Evolutionary conservation across 1,140 invertebrate genomes (phyloP), one percentile per base, ranked within the genome.

Genomic region (Cepaea nemoralis): DNA sequence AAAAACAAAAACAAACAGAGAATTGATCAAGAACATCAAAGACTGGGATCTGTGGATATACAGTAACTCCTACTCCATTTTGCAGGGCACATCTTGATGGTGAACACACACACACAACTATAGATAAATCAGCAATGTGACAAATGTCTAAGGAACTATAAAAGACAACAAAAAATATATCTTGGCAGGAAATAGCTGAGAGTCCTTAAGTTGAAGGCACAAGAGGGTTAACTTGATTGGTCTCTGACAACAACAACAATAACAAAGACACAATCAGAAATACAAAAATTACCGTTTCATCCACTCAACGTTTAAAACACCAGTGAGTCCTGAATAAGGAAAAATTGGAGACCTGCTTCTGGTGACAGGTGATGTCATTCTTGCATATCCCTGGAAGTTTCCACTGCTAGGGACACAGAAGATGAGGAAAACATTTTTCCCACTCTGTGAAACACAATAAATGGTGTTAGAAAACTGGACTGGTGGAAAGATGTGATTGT

Each of bases 371-470:
- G 89, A 89, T 10, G 85, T 88, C 85, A 93, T 90, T 67, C 85
- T 88, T 14, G 93, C 93, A 88, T 91, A 93, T 42, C 93, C 93
- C 86, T 93, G 93, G 81, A 93, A 93, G 82, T 93, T 91, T 16
- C 92, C 92, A 84, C 91, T 92, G n/a, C 93, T 92, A 87, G 93
- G 92, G 22, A 93, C 88, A 42, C 92, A 93, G 86, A 93, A 93
- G 66, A 93, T 90, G 55, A 93, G 86, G 82, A 92, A 90, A 37
- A 93, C 92, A 37, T 86, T 89, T 83, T 92, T 92, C 14, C 92
- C 92, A 76, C 92, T 91, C 92, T 93, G 85, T 67, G 33, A 31
- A 67, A 50, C 22, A 55, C n/a, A 55, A 14, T 55, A 55, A 55
- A n/a, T n/a, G n/a, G n/a, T n/a, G n/a, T n/a, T n/a, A n/a, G n/a